Evolutionary conservation across 2,113 vertebrate genomes (phyloP).

Genomic region (Isurus oxyrinchus): DNA sequence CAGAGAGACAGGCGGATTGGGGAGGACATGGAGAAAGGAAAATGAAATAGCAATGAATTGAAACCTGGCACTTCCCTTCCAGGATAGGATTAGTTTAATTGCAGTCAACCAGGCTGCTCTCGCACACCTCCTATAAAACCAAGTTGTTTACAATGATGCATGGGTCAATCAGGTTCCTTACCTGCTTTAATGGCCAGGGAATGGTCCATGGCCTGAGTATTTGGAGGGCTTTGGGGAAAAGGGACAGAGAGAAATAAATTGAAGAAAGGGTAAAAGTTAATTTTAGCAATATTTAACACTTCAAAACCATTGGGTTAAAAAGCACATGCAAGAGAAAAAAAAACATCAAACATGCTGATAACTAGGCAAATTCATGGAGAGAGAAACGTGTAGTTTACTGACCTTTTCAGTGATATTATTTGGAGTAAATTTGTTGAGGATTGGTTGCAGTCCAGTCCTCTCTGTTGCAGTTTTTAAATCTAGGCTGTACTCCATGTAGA

Average conservation of each 20-base stretch:
- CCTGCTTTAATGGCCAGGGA: slow-evolving; percentile 28
- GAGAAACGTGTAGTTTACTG: slow-evolving; percentile 10
- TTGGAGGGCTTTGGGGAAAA: slow-evolving; percentile 31
- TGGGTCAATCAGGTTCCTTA: slow-evolving; percentile 13
- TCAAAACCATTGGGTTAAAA: background rate
- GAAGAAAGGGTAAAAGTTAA: slow-evolving; percentile 11
- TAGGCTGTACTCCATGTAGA: slow-evolving; percentile 85
- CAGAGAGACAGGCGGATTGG: background rate
- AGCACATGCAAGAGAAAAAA: background rate
- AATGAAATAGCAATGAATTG: background rate
- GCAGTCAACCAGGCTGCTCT: background rate
- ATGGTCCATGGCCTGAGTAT: slow-evolving; percentile 22
- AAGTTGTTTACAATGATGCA: background rate
- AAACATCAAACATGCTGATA: background rate
- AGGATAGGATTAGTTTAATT: background rate
- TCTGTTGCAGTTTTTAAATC: slow-evolving; percentile 74
- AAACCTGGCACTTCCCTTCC: background rate
- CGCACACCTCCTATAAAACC: background rate
- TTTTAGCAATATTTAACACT: background rate
- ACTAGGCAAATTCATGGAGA: background rate
- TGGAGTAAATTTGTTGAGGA: slow-evolving; percentile 76
- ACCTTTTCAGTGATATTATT: slow-evolving; percentile 89
- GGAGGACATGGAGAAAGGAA: background rate
- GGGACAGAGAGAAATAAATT: slow-evolving; percentile 35
- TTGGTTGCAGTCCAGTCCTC: slow-evolving; percentile 71